Conservation (phyloP, 2,797 vertebrate species). For the Sebastes variabilis region DNA sequence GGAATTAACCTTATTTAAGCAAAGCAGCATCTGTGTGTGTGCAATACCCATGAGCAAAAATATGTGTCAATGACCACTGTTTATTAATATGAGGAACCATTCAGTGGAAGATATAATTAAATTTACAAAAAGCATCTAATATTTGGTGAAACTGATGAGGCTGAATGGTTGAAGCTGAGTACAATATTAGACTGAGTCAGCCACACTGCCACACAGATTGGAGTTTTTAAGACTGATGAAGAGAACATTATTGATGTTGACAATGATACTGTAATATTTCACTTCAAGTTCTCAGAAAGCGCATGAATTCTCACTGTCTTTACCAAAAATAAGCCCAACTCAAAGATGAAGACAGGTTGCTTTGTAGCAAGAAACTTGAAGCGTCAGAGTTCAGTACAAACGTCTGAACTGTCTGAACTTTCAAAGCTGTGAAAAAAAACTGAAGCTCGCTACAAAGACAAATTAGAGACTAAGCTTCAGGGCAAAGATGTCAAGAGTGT, state of each 20-base stretch:
- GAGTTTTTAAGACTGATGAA: background rate
- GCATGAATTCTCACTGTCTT: background rate
- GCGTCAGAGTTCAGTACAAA: background rate
- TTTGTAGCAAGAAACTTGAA: background rate
- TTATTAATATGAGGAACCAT: background rate
- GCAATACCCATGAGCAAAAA: background rate
- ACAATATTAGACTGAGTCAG: background rate
- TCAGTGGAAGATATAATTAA: background rate
- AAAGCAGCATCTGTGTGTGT: background rate
- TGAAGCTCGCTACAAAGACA: slow-evolving; percentile 3
- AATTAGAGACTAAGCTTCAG: slow-evolving; percentile 12
- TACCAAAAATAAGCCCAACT: background rate
- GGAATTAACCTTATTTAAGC: background rate
- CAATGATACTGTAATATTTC: background rate
- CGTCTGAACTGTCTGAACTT: background rate
- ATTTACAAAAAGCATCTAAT: background rate
- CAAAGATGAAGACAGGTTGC: background rate
- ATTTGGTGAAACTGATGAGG: background rate
- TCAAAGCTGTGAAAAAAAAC: slow-evolving; percentile 14
- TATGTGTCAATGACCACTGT: background rate
- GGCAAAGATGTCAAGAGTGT: background rate
- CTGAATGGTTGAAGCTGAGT: background rate
- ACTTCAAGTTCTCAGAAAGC: background rate
- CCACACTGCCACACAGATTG: background rate
- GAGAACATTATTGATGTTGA: background rate